Base-by-base conservation (phyloP, 1,140 invertebrate species). In the Rhysida immarginata region DNA sequence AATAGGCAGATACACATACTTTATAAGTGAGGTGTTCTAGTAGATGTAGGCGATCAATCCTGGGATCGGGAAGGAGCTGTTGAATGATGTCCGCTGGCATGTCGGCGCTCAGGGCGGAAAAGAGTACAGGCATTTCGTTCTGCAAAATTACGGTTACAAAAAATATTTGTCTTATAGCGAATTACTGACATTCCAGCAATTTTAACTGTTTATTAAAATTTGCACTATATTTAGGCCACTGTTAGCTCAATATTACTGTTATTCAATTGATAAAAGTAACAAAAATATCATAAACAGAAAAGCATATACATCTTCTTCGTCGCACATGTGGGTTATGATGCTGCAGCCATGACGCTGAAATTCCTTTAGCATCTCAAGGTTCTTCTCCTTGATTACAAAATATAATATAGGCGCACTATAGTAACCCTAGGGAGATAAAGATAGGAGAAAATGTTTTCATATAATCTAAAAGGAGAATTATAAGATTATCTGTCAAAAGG, bases 301-400 rank as follows among this genome's bases (percentile, higher is more conserved):
- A 13, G 11, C 11, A 41, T 20, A 11, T 46, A 46, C 44, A 46
- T 23, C 44, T 20, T 46, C 3, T 11, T 5, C 5, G 20, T 46
- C 44, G 3, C 18, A 8, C 44, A 46, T 46, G 23, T 46, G 44
- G 5, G 44, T 5, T 11, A 46, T 23, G 11, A 46, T 46, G 44
- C 44, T 46, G 23, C 44, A 46, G 8, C 44, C 44, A 46, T 46
- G 44, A 11, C 20, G 8, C 20, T 20, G 8, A 46, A 46, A 46
- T 23, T 46, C 44, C 23, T 46, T 8, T 11, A 46, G 44, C 44
- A 46, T 46, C 20, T 46, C 44, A 5, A 46, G 20, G 18, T 23
- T 46, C 23, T 46, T 46, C 23, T 46, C 44, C 23, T 46, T n/a
- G 20, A 46, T 46, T 8, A 46, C 44, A 46, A 46, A 46, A 46